Percentiles rank a stretch among this genome's conserved stretches.
Conservation (phyloP, 2,888 invertebrate species). For the Halictus ligatus region DNA sequence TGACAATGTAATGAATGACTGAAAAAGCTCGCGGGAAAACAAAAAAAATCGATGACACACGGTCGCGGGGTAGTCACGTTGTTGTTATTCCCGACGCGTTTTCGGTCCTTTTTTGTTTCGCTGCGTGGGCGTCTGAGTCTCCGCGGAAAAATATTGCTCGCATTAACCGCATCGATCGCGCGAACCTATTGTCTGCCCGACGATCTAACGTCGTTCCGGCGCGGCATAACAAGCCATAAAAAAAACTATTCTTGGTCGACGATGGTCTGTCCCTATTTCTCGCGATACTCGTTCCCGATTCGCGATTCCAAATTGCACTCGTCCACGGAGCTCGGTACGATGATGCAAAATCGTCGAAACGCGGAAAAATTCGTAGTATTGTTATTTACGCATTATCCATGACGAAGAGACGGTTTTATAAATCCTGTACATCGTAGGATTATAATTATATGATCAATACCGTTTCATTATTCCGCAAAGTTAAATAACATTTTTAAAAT, state of each 20-base stretch:
- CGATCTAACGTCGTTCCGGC: constrained; percentile 11
- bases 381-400: too few relatives aligned
- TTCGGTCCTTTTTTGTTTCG: not conserved
- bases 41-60: not conserved
- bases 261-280: not conserved
- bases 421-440: too few relatives aligned
- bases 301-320: not conserved
- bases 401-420: too few relatives aligned
- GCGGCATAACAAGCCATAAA: constrained; percentile 24
- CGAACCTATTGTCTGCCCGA: constrained; percentile 25
- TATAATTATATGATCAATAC: too few relatives aligned
- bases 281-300: not conserved
- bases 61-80: not conserved
- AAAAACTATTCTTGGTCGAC: constrained; percentile 8
- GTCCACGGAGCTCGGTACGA: too few relatives aligned
- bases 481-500: too few relatives aligned
- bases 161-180: constrained; percentile 30
- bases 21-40: not conserved
- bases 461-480: too few relatives aligned
- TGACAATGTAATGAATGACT: not conserved
- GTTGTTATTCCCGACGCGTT: not conserved
- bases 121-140: not conserved
- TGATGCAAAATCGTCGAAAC: too few relatives aligned
- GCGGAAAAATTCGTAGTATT: too few relatives aligned
- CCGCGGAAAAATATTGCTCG: constrained; percentile 18